Base-by-base conservation (phyloP, 2,888 invertebrate genomes). In the Oithona nana region DNA sequence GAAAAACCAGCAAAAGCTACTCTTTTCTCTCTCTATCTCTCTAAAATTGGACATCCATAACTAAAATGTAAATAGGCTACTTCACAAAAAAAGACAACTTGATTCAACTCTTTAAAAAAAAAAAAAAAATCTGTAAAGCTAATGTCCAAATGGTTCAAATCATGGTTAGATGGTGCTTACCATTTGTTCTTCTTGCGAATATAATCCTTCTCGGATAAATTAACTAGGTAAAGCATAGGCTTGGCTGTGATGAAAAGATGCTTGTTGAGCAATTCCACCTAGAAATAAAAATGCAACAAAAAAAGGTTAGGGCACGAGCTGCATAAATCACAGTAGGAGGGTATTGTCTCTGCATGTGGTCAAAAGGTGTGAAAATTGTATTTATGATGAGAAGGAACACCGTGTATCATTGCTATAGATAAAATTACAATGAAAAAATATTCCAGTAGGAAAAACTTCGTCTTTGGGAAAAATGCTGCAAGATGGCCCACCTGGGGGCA, bases 121-220 rank as follows among this genome's bases (percentile, higher is more conserved):
- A n/a, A n/a, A n/a, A n/a, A n/a, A n/a, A n/a, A n/a, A n/a, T n/a
- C n/a, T n/a, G n/a, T n/a, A n/a, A n/a, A n/a, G n/a, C n/a, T n/a
- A n/a, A n/a, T n/a, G n/a, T n/a, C n/a, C n/a, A n/a, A n/a, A n/a
- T n/a, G n/a, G n/a, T n/a, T n/a, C 3, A 2, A 2, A 49, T 13
- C 8, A 39, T 39, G 39, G 22, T 20, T 49, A 22, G 20, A 49
- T 49, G n/a, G 20, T 20, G 29, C 59, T 59, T 50, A 59, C 59
- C 59, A 59, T 20, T 59, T 97, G 72, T 95, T 97, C 77, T 95
- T 97, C 79, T 95, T 97, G 69, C 93, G 83, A 69, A 92, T 90
- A 74, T 90, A 99, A 75, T 98, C 98, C 74, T 92, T 94, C 74
- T 97, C 94, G 0, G 95, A 87, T 66, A 99, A 78, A 75, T 99